Evolutionary conservation across 2,797 vertebrate genomes (phyloP), one percentile per base, ranked within the genome.

Genomic region (Lutra lutra): DNA sequence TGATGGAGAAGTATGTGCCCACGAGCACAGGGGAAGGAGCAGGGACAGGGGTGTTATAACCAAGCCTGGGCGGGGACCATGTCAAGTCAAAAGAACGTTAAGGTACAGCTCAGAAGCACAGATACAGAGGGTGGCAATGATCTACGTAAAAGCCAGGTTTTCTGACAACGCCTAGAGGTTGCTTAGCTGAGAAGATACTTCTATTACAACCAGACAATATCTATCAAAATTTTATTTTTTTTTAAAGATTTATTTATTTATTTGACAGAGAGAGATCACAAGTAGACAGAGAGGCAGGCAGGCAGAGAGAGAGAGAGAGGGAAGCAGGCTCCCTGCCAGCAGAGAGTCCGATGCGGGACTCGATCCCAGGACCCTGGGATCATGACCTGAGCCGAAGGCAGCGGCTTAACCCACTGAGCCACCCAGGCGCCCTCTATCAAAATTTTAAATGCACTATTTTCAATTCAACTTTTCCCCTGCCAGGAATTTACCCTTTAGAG

Each of bases 201-300:
- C 58, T 78, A 78, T 85, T 82, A 73, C 38, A 95, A 68, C 32
- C 51, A 80, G 23, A 13, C 66, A 75, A 40, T 40, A 79, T 2
- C 12, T 87, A 93, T 23, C 72, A 86, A 93, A 89, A 92, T 48
- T 88, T 66, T 86, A 94, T n/a, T n/a, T n/a, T n/a, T n/a, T n/a
- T n/a, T n/a, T n/a, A n/a, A n/a, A n/a, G n/a, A n/a, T n/a, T n/a
- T n/a, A n/a, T n/a, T n/a, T n/a, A n/a, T n/a, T n/a, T n/a, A n/a
- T n/a, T n/a, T n/a, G n/a, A n/a, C n/a, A n/a, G n/a, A n/a, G n/a
- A n/a, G n/a, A n/a, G n/a, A n/a, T n/a, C n/a, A n/a, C n/a, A n/a
- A n/a, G n/a, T n/a, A n/a, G n/a, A n/a, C n/a, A n/a, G n/a, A n/a
- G n/a, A n/a, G n/a, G n/a, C n/a, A n/a, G n/a, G n/a, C n/a, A n/a